A percentile compares a stretch with the other conserved stretches of the same genome.
Evolutionary conservation across 2,113 vertebrate species (phyloP).

Genomic region (Cavia porcellus): DNA sequence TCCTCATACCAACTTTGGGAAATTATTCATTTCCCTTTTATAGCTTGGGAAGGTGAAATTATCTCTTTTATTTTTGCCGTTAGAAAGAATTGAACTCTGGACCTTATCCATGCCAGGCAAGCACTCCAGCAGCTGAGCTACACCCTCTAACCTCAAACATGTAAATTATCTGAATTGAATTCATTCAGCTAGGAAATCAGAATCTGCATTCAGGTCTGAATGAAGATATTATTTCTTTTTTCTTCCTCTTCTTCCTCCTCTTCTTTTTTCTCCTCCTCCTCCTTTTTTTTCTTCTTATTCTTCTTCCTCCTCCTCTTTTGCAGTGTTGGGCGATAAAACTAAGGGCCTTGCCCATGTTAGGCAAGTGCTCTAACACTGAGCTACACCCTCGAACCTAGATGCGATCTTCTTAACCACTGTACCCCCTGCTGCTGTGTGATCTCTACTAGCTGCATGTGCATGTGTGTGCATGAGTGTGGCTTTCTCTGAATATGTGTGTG

Average conservation of each 20-base stretch:
- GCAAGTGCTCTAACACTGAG: background rate
- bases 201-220: background rate
- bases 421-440: background rate
- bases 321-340: background rate
- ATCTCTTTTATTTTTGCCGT: background rate
- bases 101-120: background rate
- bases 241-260: no score
- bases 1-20: background rate
- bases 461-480: background rate
- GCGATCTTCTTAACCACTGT: background rate
- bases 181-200: constrained; percentile 7
- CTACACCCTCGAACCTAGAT: background rate
- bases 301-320: background rate
- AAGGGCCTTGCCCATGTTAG: background rate
- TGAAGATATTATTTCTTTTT: background rate
- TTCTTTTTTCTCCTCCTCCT: no score
- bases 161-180: background rate
- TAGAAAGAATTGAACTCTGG: background rate
- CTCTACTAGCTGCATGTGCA: background rate
- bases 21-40: constrained; percentile 20
- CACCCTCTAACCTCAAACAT: background rate
- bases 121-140: background rate
- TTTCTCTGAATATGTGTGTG: background rate
- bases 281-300: background rate
- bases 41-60: background rate